A percentile compares a stretch with the other conserved stretches of the same genome.
These are phyloP conservation scores for Melinopterus prodromus DNA, from an alignment of 2,888 invertebrate genomes.

Conservation along the genomic window DNA sequence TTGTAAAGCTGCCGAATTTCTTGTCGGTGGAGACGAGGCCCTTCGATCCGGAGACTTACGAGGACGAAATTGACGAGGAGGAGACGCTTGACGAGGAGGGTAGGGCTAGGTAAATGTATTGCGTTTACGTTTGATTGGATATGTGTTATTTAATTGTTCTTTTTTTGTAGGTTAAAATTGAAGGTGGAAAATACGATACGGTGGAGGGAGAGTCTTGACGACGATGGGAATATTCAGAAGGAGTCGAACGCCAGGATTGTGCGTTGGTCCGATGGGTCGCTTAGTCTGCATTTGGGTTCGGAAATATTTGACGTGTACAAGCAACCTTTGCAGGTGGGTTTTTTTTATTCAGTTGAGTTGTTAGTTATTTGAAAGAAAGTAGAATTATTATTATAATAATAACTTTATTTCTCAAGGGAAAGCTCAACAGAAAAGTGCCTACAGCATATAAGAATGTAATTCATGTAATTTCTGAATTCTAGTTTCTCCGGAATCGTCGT, in stretches of 20 bases:
- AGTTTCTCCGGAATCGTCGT: no score
- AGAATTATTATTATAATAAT: no score
- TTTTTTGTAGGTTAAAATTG: constrained; percentile 75
- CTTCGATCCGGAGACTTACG: constrained; percentile 93
- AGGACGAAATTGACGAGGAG: constrained; percentile 99
- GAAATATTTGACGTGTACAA: constrained; percentile 99
- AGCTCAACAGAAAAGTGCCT: no score
- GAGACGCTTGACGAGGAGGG: constrained; percentile 98
- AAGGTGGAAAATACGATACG: constrained; percentile 98
- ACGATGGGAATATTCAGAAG: constrained; percentile 80
- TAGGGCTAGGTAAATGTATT: constrained; percentile 71
- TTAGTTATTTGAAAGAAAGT: no score
- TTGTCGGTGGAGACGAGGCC: constrained; percentile 97
- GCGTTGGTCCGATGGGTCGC: constrained; percentile 97
- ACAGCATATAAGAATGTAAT: no score
- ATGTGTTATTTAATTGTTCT: neutral
- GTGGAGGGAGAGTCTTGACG: constrained; percentile 87
- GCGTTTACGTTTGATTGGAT: neutral
- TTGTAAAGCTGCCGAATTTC: constrained; percentile 97
- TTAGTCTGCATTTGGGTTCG: constrained; percentile 94
- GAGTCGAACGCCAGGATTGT: constrained; percentile 97
- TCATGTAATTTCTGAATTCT: no score
- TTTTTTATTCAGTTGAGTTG: neutral
- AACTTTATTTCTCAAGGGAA: no score
- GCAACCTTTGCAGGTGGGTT: constrained; percentile 80